Evolutionary conservation across 2,888 invertebrate genomes (phyloP).

Genomic region (Antheraea yamamai): DNA sequence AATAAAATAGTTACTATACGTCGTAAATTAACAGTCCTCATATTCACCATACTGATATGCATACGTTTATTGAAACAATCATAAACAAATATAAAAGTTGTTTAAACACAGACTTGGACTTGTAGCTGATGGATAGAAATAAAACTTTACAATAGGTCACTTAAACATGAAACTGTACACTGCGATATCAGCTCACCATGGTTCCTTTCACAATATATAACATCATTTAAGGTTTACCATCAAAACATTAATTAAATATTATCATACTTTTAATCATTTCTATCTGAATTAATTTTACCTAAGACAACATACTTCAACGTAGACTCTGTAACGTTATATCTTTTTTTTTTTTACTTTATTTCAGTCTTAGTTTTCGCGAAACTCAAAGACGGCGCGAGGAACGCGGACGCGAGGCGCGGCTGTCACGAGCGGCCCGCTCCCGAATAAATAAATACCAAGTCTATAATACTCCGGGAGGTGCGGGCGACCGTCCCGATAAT

Average conservation of each 20-base stretch:
- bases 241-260: conserved; percentile 76
- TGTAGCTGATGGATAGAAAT: conserved; percentile 77
- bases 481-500: conserved; percentile 73
- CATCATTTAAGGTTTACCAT: conserved; percentile 64
- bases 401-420: conserved; percentile 32
- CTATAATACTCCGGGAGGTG: conserved; percentile 75
- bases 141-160: conserved; percentile 71
- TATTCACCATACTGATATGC: conserved; percentile 79
- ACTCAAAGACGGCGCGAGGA: conserved; percentile 73
- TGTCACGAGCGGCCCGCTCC: conserved; percentile 47
- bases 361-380: conserved; percentile 81
- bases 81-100: conserved; percentile 81
- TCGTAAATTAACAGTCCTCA: conserved; percentile 76
- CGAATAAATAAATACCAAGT: conserved; percentile 79
- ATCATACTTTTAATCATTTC: conserved; percentile 76
- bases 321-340: conserved; percentile 78
- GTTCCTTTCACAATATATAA: conserved; percentile 68
- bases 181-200: conserved; percentile 68
- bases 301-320: conserved; percentile 78
- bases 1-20: conserved; percentile 79
- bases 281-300: conserved; percentile 80
- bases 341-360: conserved; percentile 71
- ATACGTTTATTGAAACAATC: conserved; percentile 65
- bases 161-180: conserved; percentile 74
- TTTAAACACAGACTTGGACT: conserved; percentile 72